Evolutionary conservation across 2,888 invertebrate genomes (phyloP).

Genomic region (Hypercompe scribonia): DNA sequence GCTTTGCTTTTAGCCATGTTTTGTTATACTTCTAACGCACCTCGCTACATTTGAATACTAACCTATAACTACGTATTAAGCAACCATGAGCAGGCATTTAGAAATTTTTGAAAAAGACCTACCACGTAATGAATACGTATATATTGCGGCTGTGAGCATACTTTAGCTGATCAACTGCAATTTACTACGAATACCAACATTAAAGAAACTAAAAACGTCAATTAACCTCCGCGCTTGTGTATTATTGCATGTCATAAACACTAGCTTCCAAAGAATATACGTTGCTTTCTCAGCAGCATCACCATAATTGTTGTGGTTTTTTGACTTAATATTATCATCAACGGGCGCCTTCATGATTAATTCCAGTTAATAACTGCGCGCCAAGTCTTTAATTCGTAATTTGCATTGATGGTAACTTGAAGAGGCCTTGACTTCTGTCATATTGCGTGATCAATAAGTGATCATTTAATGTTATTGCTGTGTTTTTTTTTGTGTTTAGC

Average conservation of each 20-base stretch:
- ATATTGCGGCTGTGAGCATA: conserved; percentile 25
- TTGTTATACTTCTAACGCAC: conserved; percentile 9
- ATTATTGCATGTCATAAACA: conserved; percentile 48
- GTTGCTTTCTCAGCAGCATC: conserved; percentile 40
- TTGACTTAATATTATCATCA: conserved; percentile 49
- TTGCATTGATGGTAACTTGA: conserved; percentile 64
- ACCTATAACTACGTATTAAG: conserved; percentile 15
- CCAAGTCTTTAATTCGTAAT: conserved; percentile 67
- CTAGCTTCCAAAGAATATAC: conserved; percentile 37
- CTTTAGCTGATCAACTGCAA: conserved; percentile 38
- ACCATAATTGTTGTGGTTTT: conserved; percentile 38
- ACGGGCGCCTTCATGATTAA: conserved; percentile 51
- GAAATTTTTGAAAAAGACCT: conserved; percentile 37
- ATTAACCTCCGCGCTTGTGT: conserved; percentile 46
- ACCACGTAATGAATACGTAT: conserved; percentile 44
- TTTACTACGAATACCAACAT: conserved; percentile 48
- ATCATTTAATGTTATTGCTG: conserved; percentile 40
- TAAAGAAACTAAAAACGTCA: conserved; percentile 52
- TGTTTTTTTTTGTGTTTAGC: conserved; percentile 39
- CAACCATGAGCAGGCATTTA: conserved; percentile 21
- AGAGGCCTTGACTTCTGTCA: conserved; percentile 62
- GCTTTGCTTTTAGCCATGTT: conserved; percentile 44
- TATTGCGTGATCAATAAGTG: conserved; percentile 57
- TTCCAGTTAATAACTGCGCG: conserved; percentile 48
- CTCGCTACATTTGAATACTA: conserved; percentile 4